phyloP scores from a whole-genome alignment of 1,140 invertebrate genomes.

The Adoxophyes honmai region DNA sequence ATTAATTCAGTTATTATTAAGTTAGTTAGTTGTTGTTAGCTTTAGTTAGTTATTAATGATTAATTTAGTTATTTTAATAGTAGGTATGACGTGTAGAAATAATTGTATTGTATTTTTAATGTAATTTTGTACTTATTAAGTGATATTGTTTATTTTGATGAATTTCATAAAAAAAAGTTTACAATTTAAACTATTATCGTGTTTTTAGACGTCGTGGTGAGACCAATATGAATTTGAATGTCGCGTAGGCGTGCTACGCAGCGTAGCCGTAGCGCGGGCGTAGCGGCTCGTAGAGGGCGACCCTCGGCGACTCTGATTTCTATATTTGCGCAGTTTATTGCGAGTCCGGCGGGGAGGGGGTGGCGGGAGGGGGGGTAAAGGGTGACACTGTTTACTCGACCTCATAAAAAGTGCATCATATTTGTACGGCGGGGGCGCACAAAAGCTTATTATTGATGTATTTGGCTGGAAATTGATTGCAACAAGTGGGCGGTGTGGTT shows the following conservation, averaged over 20 bases:
- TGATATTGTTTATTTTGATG: too few species aligned
- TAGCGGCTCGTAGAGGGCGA: constrained; percentile 19
- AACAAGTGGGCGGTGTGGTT: constrained; percentile 2
- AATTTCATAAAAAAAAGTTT: too few species aligned
- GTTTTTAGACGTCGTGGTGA: too few species aligned
- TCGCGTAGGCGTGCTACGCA: background rate
- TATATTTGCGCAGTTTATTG: constrained; percentile 34
- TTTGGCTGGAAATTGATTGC: constrained; percentile 3
- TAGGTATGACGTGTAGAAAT: too few species aligned
- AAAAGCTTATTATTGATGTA: constrained; percentile 10
- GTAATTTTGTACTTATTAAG: too few species aligned
- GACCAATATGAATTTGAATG: constrained; percentile 40
- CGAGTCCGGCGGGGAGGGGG: constrained; percentile 15
- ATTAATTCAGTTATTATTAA: too few species aligned
- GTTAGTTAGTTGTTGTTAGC: too few species aligned
- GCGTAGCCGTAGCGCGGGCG: constrained; percentile 6
- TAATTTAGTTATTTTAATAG: too few species aligned
- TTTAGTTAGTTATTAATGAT: too few species aligned
- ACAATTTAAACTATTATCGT: too few species aligned
- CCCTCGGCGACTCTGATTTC: constrained; percentile 35
- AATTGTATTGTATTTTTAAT: too few species aligned
- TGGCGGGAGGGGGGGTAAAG: background rate
- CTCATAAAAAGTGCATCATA: constrained; percentile 15
- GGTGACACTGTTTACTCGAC: constrained; percentile 8
- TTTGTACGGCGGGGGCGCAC: background rate